Evolutionary conservation across 2,797 vertebrate species (phyloP).

Genomic region (Peromyscus melanophrys): DNA sequence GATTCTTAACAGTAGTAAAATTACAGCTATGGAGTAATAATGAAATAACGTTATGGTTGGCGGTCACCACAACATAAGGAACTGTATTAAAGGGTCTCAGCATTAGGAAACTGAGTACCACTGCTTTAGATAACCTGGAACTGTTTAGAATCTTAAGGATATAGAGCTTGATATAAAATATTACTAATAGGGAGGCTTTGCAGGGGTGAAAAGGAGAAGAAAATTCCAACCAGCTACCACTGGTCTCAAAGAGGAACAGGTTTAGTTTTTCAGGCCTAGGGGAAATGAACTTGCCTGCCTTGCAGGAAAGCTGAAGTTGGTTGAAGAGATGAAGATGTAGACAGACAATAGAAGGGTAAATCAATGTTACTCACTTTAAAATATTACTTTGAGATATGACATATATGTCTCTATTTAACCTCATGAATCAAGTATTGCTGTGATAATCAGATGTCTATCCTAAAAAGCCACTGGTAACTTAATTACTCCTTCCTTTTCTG

Average conservation of each 20-base stretch:
- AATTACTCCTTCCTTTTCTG: neutral
- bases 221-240: neutral
- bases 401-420: neutral
- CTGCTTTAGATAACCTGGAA: neutral
- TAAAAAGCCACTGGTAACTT: neutral
- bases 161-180: neutral
- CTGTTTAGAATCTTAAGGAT: constrained; percentile 9
- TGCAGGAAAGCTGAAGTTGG: neutral
- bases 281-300: neutral
- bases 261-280: neutral
- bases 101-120: neutral
- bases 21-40: neutral
- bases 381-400: neutral
- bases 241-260: neutral
- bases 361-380: neutral
- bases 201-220: neutral
- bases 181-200: neutral
- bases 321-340: neutral
- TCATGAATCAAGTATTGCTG: constrained; percentile 41
- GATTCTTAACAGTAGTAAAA: neutral
- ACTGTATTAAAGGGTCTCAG: no score
- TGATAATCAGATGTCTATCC: neutral
- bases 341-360: neutral
- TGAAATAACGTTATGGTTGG: neutral
- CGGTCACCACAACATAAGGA: no score